Evolutionary conservation across 2,797 vertebrate genomes (phyloP).

Genomic region (Acrossocheilus wenchowensis): DNA sequence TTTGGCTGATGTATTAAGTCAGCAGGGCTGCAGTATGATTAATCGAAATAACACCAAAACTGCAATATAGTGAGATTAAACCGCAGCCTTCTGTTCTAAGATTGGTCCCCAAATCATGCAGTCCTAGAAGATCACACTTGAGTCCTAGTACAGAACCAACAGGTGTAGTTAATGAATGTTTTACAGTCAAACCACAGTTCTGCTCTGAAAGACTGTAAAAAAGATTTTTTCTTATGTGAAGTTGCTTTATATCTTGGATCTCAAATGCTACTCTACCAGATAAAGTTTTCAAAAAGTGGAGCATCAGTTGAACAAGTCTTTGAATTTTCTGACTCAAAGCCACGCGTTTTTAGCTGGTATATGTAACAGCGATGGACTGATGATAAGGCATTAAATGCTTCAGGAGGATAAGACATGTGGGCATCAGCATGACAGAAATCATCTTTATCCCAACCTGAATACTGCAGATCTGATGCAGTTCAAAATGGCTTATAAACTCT

Average conservation of each 20-base stretch:
- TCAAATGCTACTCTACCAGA: background rate
- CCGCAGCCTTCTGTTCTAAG: no score
- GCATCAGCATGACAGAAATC: constrained; percentile 7
- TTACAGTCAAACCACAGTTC: background rate
- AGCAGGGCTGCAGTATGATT: background rate
- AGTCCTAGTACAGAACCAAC: background rate
- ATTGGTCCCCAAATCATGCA: background rate
- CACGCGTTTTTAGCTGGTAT: constrained; percentile 2
- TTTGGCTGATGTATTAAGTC: background rate
- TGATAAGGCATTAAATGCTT: constrained; percentile 19
- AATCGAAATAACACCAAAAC: background rate
- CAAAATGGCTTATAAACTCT: constrained; percentile 8
- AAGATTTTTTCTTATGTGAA: background rate
- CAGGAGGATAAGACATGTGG: background rate
- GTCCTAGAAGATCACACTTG: background rate
- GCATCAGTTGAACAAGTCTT: constrained; percentile 1
- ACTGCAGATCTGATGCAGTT: constrained; percentile 8
- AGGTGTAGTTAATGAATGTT: background rate
- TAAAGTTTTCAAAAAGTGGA: background rate
- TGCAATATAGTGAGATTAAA: background rate
- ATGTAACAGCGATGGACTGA: background rate
- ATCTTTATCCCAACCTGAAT: background rate
- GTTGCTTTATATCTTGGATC: background rate
- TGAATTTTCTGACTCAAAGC: background rate
- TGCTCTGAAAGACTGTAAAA: background rate